Evolutionary conservation across 2,797 vertebrate genomes (phyloP), one percentile per base, ranked within the genome.

Genomic region (Bucorvus abyssinicus): DNA sequence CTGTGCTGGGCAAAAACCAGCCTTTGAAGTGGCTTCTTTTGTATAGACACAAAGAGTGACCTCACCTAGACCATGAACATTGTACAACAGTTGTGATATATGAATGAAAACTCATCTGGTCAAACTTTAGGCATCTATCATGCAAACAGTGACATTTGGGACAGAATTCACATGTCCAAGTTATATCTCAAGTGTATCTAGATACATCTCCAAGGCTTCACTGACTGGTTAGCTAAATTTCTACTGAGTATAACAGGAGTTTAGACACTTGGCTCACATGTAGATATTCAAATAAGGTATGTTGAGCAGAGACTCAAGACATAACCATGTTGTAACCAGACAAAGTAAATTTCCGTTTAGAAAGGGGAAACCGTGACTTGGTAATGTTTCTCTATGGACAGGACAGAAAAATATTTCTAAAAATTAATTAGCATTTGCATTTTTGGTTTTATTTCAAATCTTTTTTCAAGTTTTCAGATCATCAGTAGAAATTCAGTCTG

Each of bases 361-460:
- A 64, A 44, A 1, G 1, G 30, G 20, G 11, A 79, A 61, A 59
- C 8, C 42, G 2, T 71, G 12, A 71, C 5, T 64, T 29, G 47
- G 22, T 49, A 18, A 86, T 67, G 5, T n/a, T 38, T 49, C 29
- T 34, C 11, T 53, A 49, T 0, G 2, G 5, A 38, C 3, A 38
- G 32, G 18, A 50, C 12, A 56, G 5, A 70, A 78, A 64, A 56
- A 47, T 42, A 4, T 3, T 70, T 85, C 52, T 45, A 71, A 76
- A 64, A 20, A 4, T 30, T 5, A 88, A 27, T 30, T 42, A 24
- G 34, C 2, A 5, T 40, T 82, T 70, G 3, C 4, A 52, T 73
- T 71, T 73, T 71, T 26, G 0, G 0, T 32, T 71, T 17, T 30
- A 7, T 49, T 45, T 12, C 22, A 10, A 12, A 9, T 15, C 0